Evolutionary conservation across 2,113 vertebrate species (phyloP).

Genomic region (Siphamia tubifer): DNA sequence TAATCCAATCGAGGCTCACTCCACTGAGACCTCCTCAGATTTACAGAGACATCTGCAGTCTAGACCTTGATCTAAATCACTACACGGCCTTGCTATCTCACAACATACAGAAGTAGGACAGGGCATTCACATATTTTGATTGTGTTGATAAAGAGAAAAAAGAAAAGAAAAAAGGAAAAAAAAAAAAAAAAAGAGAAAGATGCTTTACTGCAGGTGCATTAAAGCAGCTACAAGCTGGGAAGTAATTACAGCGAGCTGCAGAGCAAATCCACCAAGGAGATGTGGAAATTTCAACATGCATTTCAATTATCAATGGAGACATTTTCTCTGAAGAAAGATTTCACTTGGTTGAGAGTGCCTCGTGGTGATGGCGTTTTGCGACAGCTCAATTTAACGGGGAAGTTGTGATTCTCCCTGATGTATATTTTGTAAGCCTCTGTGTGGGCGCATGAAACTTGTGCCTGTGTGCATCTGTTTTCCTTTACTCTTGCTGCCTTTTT

Average conservation of each 20-base stretch:
- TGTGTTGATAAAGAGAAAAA: background rate
- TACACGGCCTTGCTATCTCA: background rate
- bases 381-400: conserved; percentile 47
- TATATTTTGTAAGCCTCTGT: conserved; percentile 34
- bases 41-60: conserved; percentile 54
- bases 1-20: conserved; percentile 59
- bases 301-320: conserved; percentile 55
- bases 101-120: conserved; percentile 35
- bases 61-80: conserved; percentile 61
- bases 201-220: background rate
- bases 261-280: conserved; percentile 16
- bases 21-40: conserved; percentile 54
- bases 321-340: conserved; percentile 37
- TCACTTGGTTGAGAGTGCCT: conserved; percentile 14
- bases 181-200: background rate
- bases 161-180: background rate
- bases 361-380: conserved; percentile 34
- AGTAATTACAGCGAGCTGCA: conserved; percentile 28
- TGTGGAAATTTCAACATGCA: conserved; percentile 30
- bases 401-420: conserved; percentile 41
- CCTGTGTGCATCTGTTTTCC: conserved; percentile 1
- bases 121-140: conserved; percentile 1
- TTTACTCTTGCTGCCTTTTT: conserved; percentile 23
- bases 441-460: conserved; percentile 34
- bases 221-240: background rate